These are phyloP conservation scores for Cuculus canorus DNA, from an alignment of 2,797 vertebrate genomes.

Conservation along the genomic window DNA sequence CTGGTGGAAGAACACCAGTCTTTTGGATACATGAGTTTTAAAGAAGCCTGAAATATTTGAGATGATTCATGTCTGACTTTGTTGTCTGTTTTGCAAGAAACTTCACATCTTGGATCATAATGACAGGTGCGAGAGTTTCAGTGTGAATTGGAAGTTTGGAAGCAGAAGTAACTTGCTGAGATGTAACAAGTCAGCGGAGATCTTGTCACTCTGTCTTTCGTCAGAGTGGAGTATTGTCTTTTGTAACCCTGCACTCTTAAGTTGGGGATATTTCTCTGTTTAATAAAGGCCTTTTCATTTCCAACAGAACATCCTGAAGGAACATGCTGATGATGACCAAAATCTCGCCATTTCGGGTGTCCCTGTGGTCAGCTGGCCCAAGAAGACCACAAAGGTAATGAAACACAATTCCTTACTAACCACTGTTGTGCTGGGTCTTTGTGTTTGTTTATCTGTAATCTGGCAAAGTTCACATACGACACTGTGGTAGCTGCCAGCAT, in stretches of 20 bases:
- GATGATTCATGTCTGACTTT: neutral
- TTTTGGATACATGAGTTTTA: neutral
- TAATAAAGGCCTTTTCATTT: constrained; percentile 68
- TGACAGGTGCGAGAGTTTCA: neutral
- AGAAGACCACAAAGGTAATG: constrained; percentile 90
- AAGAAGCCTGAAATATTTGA: neutral
- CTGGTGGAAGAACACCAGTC: neutral
- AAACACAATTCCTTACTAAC: neutral
- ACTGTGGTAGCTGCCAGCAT: neutral
- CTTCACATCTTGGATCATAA: neutral
- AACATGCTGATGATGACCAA: constrained; percentile 92
- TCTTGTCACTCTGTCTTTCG: neutral
- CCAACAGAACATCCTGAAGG: constrained; percentile 89
- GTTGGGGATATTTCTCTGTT: neutral
- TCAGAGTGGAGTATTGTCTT: neutral
- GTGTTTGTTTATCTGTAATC: neutral
- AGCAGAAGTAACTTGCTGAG: neutral
- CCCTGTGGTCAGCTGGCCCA: constrained; percentile 93
- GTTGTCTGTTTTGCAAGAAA: neutral
- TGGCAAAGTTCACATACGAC: neutral
- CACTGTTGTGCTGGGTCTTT: neutral
- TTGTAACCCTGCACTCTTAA: neutral
- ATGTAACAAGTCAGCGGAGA: neutral
- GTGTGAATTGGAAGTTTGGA: neutral
- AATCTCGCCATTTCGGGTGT: constrained; percentile 90